These are phyloP conservation scores for Typhlomys cinereus DNA, from an alignment of 2,113 vertebrate species.

Conservation along the genomic window DNA sequence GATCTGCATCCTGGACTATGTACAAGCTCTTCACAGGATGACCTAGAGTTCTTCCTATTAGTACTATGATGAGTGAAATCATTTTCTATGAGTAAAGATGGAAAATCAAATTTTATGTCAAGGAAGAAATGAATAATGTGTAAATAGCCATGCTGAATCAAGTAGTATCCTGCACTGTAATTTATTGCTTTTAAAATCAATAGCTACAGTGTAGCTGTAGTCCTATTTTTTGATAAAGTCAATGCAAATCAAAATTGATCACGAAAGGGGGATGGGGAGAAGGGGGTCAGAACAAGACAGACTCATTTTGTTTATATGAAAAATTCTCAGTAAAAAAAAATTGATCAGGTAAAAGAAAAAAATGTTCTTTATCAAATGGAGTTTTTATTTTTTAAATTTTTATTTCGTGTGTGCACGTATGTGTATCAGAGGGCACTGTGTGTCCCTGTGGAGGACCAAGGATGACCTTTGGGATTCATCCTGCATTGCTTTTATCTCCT, in stretches of 20 bases:
- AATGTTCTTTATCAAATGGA: neutral
- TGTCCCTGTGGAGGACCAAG: too few species aligned
- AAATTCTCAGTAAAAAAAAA: too few species aligned
- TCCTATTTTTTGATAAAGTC: neutral
- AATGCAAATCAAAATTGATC: slow-evolving; percentile 40
- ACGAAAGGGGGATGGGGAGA: too few species aligned
- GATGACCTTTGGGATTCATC: too few species aligned
- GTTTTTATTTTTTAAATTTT: neutral
- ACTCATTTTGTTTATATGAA: too few species aligned
- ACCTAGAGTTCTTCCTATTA: slow-evolving; percentile 65
- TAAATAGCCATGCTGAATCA: slow-evolving; percentile 30
- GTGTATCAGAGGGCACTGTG: too few species aligned
- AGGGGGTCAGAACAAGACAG: too few species aligned
- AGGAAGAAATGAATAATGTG: slow-evolving; percentile 33
- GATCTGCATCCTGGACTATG: slow-evolving; percentile 55
- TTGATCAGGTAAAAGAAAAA: neutral
- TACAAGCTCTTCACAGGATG: slow-evolving; percentile 57
- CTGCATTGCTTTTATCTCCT: too few species aligned
- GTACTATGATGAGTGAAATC: slow-evolving; percentile 56
- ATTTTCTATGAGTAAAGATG: slow-evolving; percentile 46
- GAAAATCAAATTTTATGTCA: slow-evolving; percentile 54
- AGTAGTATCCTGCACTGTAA: neutral
- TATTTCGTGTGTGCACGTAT: too few species aligned
- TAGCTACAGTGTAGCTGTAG: neutral
- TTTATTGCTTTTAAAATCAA: slow-evolving; percentile 51